Percentiles rank a stretch among this genome's conserved stretches.
Evolutionary conservation across 2,888 invertebrate species (phyloP).

Genomic region (Crioceris asparagi): DNA sequence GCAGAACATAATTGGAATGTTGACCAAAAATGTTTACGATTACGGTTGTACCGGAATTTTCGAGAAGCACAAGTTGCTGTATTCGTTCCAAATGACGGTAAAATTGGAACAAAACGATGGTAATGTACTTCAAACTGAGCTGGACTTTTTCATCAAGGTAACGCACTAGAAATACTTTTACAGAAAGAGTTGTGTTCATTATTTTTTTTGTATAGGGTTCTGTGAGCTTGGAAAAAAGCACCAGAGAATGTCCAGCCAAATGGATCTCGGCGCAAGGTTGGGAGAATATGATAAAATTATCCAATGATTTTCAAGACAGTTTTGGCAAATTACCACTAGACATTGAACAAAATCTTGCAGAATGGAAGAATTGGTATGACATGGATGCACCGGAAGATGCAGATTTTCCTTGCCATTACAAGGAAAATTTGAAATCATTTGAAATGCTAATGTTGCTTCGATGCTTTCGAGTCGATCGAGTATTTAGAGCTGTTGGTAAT

Average conservation of each 20-base stretch:
- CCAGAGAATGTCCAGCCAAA: conserved; percentile 50
- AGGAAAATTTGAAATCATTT: conserved; percentile 51
- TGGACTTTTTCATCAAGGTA: conserved; percentile 86
- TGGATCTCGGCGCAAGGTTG: conserved; percentile 72
- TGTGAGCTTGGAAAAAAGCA: conserved; percentile 64
- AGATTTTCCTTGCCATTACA: conserved; percentile 60
- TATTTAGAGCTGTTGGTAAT: conserved; percentile 74
- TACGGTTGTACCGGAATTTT: conserved; percentile 90
- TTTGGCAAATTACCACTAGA: conserved; percentile 58
- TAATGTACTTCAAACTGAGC: conserved; percentile 52
- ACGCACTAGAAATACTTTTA: too few relatives aligned
- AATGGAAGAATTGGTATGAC: conserved; percentile 64
- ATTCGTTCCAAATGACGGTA: conserved; percentile 82
- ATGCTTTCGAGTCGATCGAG: conserved; percentile 82
- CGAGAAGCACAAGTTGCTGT: conserved; percentile 81
- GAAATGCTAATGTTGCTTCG: conserved; percentile 67
- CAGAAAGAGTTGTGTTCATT: neutral
- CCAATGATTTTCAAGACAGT: conserved; percentile 52
- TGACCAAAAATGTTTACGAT: conserved; percentile 82
- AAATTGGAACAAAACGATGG: conserved; percentile 65
- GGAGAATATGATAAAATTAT: conserved; percentile 71
- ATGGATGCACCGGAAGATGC: conserved; percentile 68
- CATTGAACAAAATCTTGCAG: conserved; percentile 35
- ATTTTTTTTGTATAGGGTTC: conserved; percentile 34
- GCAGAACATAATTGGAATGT: conserved; percentile 68